Conservation (phyloP, 2,888 invertebrate genomes). For the Folsomia manolachei region DNA sequence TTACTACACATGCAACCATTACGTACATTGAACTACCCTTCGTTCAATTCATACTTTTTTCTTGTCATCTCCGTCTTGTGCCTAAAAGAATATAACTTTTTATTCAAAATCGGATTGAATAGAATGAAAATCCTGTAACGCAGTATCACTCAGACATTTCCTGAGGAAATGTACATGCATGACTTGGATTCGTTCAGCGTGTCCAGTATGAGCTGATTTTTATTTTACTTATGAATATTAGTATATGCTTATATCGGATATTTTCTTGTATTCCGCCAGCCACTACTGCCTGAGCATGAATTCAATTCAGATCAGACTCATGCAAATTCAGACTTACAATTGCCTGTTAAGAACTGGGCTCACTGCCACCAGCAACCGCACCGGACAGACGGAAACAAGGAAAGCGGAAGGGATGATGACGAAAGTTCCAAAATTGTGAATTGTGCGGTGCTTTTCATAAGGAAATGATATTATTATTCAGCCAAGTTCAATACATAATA, state of each 20-base stretch:
- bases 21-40: no score
- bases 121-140: constrained; percentile 4
- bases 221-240: no score
- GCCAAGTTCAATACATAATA: constrained; percentile 18
- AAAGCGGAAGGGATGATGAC: neutral
- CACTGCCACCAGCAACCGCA: neutral
- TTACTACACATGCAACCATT: no score
- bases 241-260: no score
- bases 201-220: no score
- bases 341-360: no score
- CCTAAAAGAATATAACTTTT: constrained; percentile 10
- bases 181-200: no score
- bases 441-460: neutral
- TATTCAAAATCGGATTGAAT: constrained; percentile 18
- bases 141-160: neutral
- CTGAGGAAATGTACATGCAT: neutral
- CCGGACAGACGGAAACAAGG: neutral
- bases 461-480: constrained; percentile 4
- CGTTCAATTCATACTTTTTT: no score
- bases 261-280: no score
- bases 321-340: no score
- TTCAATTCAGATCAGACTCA: no score
- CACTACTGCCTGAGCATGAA: no score
- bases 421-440: neutral
- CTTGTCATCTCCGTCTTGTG: neutral